Evolutionary conservation across 2,113 vertebrate species (phyloP), one percentile per base, ranked within the genome.

Genomic region (Rafetus swinhoei): DNA sequence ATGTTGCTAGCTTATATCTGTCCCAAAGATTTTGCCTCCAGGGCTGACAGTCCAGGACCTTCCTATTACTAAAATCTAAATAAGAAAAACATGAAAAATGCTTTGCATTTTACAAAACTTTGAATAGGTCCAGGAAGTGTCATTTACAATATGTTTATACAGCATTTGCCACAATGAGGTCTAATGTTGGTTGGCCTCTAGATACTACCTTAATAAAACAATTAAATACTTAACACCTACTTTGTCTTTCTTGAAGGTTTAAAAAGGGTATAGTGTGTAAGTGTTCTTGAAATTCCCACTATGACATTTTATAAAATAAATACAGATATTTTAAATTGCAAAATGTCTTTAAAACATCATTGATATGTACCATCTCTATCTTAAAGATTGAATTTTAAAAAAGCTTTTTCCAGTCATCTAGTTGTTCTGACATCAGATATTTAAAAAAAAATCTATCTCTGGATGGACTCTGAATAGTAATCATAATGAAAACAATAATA

Each of bases 391-490:
- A 53, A 35, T 91, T 86, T 59, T 39, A 86, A 85, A 85, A 4
- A 69, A 52, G 90, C 90, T 93, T 93, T 82, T 82, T 89, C 13
- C 87, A 9, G 4, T 92, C 79, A 84, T 90, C 86, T 76, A 90
- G 84, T 79, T 92, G 88, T 88, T 65, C 21, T 25, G 32, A 25
- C 87, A n/a, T 88, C 54, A 57, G 25, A 55, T 55, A 89, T 93
- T 93, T 96, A 95, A 93, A 91, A 55, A 35, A 95, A 93, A 82
- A 72, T 93, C 27, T 80, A 55, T 25, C 84, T 97, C 92, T 91
- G 89, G 79, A 93, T 57, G 54, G 81, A 56, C 81, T 90, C 35
- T 95, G 92, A 96, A 95, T 95, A 97, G 89, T 96, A 88, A 45
- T 45, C 45, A 45, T 45, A 45, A 45, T 45, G 45, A 45, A 45